phyloP scores from a whole-genome alignment of 1,140 invertebrate genomes.

The Drosophila mauritiana region DNA sequence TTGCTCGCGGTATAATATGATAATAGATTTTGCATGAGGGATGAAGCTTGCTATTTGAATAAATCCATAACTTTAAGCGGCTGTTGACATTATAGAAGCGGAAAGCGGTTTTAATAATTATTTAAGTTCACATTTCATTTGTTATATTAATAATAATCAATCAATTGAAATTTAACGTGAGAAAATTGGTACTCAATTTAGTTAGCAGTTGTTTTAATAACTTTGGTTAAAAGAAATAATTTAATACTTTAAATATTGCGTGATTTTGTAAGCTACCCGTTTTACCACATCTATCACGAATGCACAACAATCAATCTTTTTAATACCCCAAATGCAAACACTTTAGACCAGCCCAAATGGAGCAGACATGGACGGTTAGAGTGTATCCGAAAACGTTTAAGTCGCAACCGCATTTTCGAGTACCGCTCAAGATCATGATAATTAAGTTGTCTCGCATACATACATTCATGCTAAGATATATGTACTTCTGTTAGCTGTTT shows the following conservation, averaged over 20 bases:
- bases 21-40: slow-evolving; percentile 13
- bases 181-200: not conserved
- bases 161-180: not conserved
- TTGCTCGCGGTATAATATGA: not conserved
- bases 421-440: slow-evolving; percentile 51
- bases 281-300: not conserved
- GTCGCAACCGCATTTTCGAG: slow-evolving; percentile 39
- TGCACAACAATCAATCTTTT: slow-evolving; percentile 12
- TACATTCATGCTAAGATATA: slow-evolving; percentile 8
- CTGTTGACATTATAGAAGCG: not conserved
- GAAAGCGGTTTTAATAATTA: not conserved
- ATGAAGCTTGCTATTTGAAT: not conserved
- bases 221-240: too few relatives aligned
- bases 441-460: slow-evolving; percentile 54
- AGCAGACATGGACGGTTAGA: slow-evolving; percentile 28
- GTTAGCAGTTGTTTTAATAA: not conserved
- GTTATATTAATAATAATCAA: not conserved
- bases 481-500: slow-evolving; percentile 12
- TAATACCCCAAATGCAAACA: slow-evolving; percentile 4
- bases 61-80: not conserved
- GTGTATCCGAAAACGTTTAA: slow-evolving; percentile 45
- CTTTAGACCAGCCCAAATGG: slow-evolving; percentile 7
- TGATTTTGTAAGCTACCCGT: not conserved
- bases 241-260: not conserved
- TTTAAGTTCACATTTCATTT: not conserved